Base-by-base conservation (phyloP, 2,888 invertebrate species). In the Mythimna vitellina region DNA sequence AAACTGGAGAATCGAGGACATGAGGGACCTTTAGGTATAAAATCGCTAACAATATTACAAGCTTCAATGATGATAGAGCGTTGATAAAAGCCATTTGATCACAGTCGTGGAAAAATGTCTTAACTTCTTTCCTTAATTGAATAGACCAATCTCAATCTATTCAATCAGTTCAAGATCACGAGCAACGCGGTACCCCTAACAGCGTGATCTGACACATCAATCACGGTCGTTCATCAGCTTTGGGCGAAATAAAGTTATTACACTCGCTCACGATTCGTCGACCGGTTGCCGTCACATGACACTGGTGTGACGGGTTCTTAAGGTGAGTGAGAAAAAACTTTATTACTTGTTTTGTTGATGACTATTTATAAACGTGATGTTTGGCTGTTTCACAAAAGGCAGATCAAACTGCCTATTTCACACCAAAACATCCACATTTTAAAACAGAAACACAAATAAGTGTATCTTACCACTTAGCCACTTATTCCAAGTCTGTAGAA, bases 291-390 rank as follows among this genome's bases (percentile, higher is more conserved):
- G 42, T 51, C 82, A 64, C 82, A 35, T 66, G 61, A 66, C 46
- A 53, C 32, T 14, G 35, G 79, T 65, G 57, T 42, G 69, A 58
- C 80, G 17, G 51, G 42, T 73, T 57, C 56, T 49, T 73, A 42
- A 73, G 53, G 53, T 65, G 46, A 73, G 49, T 62, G 73, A 63
- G 42, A 69, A 65, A 65, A 65, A 67, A 38, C 63, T 25, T 66
- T 42, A 56, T 66, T 57, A 42, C 58, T 54, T 76, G 56, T 65
- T 81, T 64, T 72, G 46, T 68, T 81, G 54, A 58, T 68, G 38
- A 38, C 68, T 73, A 73, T 78, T 78, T 69, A 60, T 81, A 73
- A 78, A 73, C 22, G 61, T 78, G 56, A 66, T 69, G 68, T 68
- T 62, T 68, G 51, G 10, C n/a, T 10, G 62, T 54, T 65, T 46